Evolutionary conservation across 2,888 invertebrate genomes (phyloP).

Genomic region (Lathronympha strigana): DNA sequence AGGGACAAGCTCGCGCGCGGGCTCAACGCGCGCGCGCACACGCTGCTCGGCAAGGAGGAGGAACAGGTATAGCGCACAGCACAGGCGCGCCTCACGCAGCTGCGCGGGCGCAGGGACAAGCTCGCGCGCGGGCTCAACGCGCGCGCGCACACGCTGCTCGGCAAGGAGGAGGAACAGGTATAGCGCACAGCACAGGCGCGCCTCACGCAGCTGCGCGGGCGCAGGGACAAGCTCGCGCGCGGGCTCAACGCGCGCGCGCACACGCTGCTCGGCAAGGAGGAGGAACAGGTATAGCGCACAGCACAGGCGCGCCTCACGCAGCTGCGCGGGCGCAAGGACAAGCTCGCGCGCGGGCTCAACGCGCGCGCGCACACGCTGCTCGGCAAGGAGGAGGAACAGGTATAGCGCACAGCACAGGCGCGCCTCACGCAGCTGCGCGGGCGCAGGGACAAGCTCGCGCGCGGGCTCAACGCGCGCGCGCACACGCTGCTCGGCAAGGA

Average conservation of each 20-base stretch:
- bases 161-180: slow-evolving; percentile 92
- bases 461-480: slow-evolving; percentile 86
- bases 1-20: slow-evolving; percentile 86
- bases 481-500: slow-evolving; percentile 94
- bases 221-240: slow-evolving; percentile 86
- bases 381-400: slow-evolving; percentile 92
- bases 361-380: slow-evolving; percentile 94
- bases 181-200: too few species aligned
- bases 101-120: slow-evolving; percentile 86
- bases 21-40: slow-evolving; percentile 90
- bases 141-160: slow-evolving; percentile 93
- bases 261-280: slow-evolving; percentile 92
- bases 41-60: slow-evolving; percentile 92
- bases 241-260: slow-evolving; percentile 89
- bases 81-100: slow-evolving; percentile 75
- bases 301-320: slow-evolving; percentile 76
- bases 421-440: slow-evolving; percentile 83
- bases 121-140: slow-evolving; percentile 85
- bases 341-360: slow-evolving; percentile 84
- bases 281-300: too few species aligned
- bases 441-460: slow-evolving; percentile 86
- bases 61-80: too few species aligned
- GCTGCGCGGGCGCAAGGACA: slow-evolving; percentile 85
- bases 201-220: slow-evolving; percentile 83
- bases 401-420: too few species aligned